Conservation (phyloP, 1,140 invertebrate species). For the Brachystomella parvula region DNA sequence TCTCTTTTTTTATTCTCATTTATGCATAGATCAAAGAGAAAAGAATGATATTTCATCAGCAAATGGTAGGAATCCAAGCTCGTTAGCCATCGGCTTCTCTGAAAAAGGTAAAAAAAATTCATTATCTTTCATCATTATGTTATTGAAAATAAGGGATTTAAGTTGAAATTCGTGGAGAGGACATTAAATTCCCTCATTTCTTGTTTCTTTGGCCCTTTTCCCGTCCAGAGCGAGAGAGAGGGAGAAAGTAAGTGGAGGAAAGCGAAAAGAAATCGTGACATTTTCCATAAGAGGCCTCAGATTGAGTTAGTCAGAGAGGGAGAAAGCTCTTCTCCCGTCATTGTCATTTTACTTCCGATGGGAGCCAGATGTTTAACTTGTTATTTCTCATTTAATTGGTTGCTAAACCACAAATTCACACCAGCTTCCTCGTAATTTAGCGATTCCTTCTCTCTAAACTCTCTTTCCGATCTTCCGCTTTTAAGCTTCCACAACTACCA, state of each 20-base stretch:
- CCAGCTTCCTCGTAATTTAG: conserved; percentile 25
- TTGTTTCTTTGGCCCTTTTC: too few relatives aligned
- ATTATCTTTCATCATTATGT: too few relatives aligned
- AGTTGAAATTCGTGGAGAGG: too few relatives aligned
- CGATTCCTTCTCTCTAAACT: not conserved
- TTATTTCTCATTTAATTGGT: conserved; percentile 38
- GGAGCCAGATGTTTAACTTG: conserved; percentile 37
- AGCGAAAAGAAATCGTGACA: not conserved
- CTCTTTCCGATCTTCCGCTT: not conserved
- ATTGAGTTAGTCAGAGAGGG: not conserved
- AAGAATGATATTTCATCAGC: conserved; percentile 54
- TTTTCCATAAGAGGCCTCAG: not conserved
- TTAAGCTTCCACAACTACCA: not conserved
- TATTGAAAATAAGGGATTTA: too few relatives aligned
- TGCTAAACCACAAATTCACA: conserved; percentile 37
- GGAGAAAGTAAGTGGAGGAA: not conserved
- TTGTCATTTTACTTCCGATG: conserved; percentile 16
- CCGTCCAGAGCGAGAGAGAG: not conserved
- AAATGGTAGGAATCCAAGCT: conserved; percentile 51
- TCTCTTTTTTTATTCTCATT: not conserved
- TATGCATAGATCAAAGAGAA: conserved; percentile 41
- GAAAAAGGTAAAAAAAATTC: conserved; percentile 44
- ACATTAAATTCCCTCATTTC: too few relatives aligned
- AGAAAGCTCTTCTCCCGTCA: not conserved
- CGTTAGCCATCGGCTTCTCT: conserved; percentile 49